Conservation (phyloP, 1,140 invertebrate species). For the Zaprionus camerounensis region DNA sequence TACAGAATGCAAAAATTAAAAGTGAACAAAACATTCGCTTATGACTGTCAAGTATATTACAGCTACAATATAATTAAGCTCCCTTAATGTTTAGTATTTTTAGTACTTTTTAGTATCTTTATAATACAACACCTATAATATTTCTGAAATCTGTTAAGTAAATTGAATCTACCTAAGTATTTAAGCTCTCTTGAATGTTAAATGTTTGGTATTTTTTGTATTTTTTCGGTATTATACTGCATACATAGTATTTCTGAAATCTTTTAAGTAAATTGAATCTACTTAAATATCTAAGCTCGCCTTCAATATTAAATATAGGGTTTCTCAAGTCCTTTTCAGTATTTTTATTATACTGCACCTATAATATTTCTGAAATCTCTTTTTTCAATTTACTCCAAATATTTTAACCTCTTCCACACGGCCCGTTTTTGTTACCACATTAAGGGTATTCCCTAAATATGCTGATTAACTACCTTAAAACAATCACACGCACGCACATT, state of each 20-base stretch:
- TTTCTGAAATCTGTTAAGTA: background rate
- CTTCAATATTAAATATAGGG: too few species aligned
- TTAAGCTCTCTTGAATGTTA: too few species aligned
- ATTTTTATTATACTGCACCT: background rate
- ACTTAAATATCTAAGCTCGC: too few species aligned
- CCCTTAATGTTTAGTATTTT: too few species aligned
- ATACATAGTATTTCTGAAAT: too few species aligned
- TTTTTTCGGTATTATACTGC: too few species aligned
- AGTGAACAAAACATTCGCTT: background rate
- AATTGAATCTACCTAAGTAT: too few species aligned
- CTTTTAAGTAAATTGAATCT: too few species aligned
- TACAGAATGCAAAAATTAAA: background rate
- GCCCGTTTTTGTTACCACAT: background rate
- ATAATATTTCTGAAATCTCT: background rate
- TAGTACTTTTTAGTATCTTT: background rate
- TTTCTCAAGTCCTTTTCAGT: background rate
- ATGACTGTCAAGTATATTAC: too few species aligned
- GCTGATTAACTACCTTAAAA: constrained; percentile 45
- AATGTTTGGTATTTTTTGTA: background rate
- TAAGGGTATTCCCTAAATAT: constrained; percentile 18
- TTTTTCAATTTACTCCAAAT: background rate
- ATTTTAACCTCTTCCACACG: background rate
- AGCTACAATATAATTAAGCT: too few species aligned
- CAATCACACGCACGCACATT: constrained; percentile 31
- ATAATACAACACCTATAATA: background rate